A percentile compares a stretch with the other conserved stretches of the same genome.
Evolutionary conservation across 1,140 invertebrate genomes (phyloP).

Genomic region (Cherax quadricarinatus): DNA sequence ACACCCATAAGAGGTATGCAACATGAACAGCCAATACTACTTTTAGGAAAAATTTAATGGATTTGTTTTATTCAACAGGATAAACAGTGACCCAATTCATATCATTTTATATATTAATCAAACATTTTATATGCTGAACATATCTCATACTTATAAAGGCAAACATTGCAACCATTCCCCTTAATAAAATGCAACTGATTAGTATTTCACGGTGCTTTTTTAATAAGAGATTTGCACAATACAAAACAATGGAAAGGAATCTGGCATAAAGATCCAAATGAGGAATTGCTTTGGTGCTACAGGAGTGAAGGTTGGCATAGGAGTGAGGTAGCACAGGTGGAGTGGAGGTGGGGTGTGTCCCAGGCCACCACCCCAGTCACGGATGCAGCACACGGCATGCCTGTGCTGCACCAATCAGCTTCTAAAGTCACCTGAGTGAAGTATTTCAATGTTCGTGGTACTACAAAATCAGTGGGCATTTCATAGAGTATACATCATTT

Average conservation of each 20-base stretch:
- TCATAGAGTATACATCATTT: slow-evolving; percentile 57
- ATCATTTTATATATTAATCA: neutral
- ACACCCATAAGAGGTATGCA: slow-evolving; percentile 15
- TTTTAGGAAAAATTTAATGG: neutral
- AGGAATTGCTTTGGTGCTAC: slow-evolving; percentile 21
- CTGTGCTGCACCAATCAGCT: slow-evolving; percentile 55
- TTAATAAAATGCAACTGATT: slow-evolving; percentile 56
- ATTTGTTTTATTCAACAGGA: neutral
- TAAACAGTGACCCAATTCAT: neutral
- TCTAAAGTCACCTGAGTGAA: slow-evolving; percentile 68
- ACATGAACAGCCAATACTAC: neutral
- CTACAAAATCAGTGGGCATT: slow-evolving; percentile 71
- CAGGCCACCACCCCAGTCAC: slow-evolving; percentile 49
- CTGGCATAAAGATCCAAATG: neutral
- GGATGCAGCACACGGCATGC: slow-evolving; percentile 45
- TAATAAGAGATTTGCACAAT: slow-evolving; percentile 37
- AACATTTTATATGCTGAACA: slow-evolving; percentile 15
- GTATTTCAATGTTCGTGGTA: slow-evolving; percentile 66
- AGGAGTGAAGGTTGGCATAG: slow-evolving; percentile 40
- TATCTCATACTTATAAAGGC: slow-evolving; percentile 44
- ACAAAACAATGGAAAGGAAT: slow-evolving; percentile 15
- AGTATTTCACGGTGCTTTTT: slow-evolving; percentile 48
- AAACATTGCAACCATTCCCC: slow-evolving; percentile 60
- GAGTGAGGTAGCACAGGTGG: slow-evolving; percentile 69
- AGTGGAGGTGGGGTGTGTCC: slow-evolving; percentile 27